Base-by-base conservation (phyloP, 1,140 invertebrate species). In the Acromyrmex heyeri region DNA sequence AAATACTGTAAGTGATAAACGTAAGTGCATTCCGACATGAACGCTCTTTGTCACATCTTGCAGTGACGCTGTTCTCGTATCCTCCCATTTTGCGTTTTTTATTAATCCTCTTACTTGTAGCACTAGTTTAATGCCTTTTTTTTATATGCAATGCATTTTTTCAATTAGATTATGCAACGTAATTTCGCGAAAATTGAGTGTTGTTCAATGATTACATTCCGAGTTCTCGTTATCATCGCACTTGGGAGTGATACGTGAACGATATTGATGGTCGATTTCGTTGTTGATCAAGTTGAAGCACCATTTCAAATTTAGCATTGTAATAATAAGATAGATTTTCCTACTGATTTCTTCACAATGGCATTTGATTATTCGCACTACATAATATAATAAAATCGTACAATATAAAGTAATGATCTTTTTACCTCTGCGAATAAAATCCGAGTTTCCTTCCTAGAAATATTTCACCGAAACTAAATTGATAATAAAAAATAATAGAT, bases 11-110 rank as follows among this genome's bases (percentile, higher is more conserved):
- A 10, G 18, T 18, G 50, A 48, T 27, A 44, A 4, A 21, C 5
- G 24, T 34, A 57, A 72, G 34, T 70, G 16, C 30, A 67, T 64
- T 57, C 21, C 18, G n/a, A 72, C 2, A 81, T 50, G 16, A 82
- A 72, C 27, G 21, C 34, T 44, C 18, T 82, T 72, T 24, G 2
- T 70, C 53, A 82, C 53, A 65, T 82, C 70, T 82, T 14, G 44
- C 24, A n/a, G 21, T 55, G 30, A 8, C 64, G 27, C 30, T 73
- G 27, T 77, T 34, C 61, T 5, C 18, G 18, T 59, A 82, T 82
- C 6, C 34, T 44, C 5, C n/a, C 14, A 77, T 78, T 62, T 34
- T n/a, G 6, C 38, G 44, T 70, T 81, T 57, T 2, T 50, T 16
- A 27, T n/a, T 64, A 59, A 81, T 44, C 5, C 61, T 30, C 16